These are phyloP conservation scores for Alosa sapidissima DNA, from an alignment of 2,797 vertebrate species.

Conservation along the genomic window DNA sequence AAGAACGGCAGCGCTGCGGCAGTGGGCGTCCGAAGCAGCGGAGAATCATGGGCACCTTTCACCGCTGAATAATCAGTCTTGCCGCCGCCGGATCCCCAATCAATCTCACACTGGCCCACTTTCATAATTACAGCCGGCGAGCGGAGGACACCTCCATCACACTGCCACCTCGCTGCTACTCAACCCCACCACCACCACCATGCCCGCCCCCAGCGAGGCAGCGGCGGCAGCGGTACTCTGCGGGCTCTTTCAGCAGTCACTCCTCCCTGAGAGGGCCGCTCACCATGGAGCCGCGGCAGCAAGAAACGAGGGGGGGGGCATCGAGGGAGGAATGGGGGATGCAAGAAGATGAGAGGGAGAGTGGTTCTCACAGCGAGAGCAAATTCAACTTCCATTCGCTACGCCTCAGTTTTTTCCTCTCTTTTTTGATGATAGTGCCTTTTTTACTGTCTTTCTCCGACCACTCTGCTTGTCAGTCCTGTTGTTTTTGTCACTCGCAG, in stretches of 20 bases:
- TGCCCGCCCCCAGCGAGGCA: not conserved
- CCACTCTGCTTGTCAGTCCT: not conserved
- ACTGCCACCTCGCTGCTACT: constrained; percentile 22
- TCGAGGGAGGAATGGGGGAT: not conserved
- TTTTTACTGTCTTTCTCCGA: not conserved
- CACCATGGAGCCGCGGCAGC: constrained; percentile 43
- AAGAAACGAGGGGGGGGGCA: constrained; percentile 15
- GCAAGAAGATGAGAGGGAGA: not conserved
- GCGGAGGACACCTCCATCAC: constrained; percentile 45
- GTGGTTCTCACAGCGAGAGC: not conserved
- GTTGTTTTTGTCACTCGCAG: not conserved
- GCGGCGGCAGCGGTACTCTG: constrained; percentile 13
- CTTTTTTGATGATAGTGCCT: not conserved
- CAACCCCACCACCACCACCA: not conserved
- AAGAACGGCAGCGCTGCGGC: constrained; percentile 41
- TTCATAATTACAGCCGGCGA: constrained; percentile 47
- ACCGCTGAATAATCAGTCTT: constrained; percentile 51
- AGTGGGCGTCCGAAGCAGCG: constrained; percentile 43
- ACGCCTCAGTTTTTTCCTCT: not conserved
- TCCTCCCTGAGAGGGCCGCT: constrained; percentile 39
- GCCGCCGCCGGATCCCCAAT: constrained; percentile 50
- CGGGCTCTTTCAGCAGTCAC: constrained; percentile 30
- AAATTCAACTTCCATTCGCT: not conserved
- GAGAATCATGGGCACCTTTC: constrained; percentile 53
- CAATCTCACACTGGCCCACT: constrained; percentile 54